phyloP scores from a whole-genome alignment of 2,888 invertebrate genomes.

The Pandemis cinnamomeana region DNA sequence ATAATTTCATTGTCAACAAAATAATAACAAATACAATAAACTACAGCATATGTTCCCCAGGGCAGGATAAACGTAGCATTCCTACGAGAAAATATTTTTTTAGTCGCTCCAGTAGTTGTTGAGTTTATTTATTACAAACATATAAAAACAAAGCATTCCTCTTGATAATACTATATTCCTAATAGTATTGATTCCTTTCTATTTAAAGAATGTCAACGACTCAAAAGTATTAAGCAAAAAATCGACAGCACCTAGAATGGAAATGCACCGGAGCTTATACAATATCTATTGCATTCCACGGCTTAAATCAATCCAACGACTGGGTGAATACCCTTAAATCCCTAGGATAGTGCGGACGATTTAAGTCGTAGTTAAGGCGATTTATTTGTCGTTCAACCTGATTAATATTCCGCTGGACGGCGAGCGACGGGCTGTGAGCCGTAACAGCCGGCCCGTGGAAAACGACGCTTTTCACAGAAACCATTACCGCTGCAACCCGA shows the following conservation, averaged over 20 bases:
- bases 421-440: constrained; percentile 73
- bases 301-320: constrained; percentile 3
- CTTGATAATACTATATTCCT: too few species aligned
- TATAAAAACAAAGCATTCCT: too few species aligned
- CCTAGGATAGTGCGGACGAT: constrained; percentile 8
- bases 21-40: too few species aligned
- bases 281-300: not conserved
- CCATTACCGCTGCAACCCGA: constrained; percentile 62
- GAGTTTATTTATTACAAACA: too few species aligned
- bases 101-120: too few species aligned
- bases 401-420: constrained; percentile 66
- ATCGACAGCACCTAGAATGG: not conserved
- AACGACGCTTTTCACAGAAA: constrained; percentile 72
- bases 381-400: constrained; percentile 45
- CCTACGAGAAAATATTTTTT: too few species aligned
- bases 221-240: not conserved
- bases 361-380: constrained; percentile 35
- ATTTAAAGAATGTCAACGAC: not conserved
- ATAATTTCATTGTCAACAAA: too few species aligned
- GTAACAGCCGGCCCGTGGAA: constrained; percentile 70
- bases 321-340: constrained; percentile 16
- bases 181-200: too few species aligned
- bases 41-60: too few species aligned
- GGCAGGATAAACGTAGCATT: too few species aligned
- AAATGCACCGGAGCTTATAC: not conserved